Evolutionary conservation across 2,113 vertebrate species (phyloP).

Genomic region (Circaetus gallicus): DNA sequence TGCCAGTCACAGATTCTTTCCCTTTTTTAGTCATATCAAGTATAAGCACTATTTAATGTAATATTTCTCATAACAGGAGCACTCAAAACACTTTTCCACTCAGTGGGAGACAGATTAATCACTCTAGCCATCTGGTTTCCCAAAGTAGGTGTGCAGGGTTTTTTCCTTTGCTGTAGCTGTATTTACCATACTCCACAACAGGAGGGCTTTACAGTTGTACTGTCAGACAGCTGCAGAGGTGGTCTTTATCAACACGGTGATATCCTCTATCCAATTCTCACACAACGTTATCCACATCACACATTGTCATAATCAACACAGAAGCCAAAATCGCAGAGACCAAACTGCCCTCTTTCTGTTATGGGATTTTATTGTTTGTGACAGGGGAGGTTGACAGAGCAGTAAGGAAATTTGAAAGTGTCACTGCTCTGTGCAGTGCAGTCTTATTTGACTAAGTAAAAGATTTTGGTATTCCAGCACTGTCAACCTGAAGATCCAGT

Average conservation of each 20-base stretch:
- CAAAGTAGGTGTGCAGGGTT: background rate
- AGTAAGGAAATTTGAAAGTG: background rate
- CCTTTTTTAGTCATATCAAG: background rate
- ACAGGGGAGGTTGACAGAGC: background rate
- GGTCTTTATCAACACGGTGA: background rate
- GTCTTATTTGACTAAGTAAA: background rate
- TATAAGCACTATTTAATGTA: background rate
- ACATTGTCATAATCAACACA: background rate
- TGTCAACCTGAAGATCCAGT: background rate
- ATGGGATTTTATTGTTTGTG: background rate
- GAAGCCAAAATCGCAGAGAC: background rate
- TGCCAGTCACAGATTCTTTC: background rate
- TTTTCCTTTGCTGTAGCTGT: background rate
- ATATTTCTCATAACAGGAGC: background rate
- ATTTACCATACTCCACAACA: background rate
- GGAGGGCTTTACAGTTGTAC: background rate
- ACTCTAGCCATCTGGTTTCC: background rate
- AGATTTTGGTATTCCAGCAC: background rate
- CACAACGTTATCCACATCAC: background rate
- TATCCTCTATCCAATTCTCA: background rate
- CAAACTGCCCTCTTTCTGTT: background rate
- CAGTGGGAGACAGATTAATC: background rate
- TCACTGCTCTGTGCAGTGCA: background rate
- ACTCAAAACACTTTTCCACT: background rate
- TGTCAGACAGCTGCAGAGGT: background rate